These are phyloP conservation scores for Notodonta ziczac DNA, from an alignment of 2,888 invertebrate genomes.

Conservation along the genomic window DNA sequence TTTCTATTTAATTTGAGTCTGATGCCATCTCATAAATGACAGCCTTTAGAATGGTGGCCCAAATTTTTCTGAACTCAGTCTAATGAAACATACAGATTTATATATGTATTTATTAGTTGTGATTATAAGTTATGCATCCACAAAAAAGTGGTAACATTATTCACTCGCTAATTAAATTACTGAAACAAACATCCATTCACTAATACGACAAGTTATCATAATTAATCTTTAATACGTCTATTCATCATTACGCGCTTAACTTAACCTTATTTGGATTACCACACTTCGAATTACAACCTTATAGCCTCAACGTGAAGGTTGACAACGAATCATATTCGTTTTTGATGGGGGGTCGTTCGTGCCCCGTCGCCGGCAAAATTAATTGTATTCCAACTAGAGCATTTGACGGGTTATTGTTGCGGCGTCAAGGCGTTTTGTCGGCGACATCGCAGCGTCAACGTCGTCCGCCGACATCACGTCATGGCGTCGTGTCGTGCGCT, in stretches of 20 bases:
- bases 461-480: slow-evolving; percentile 26
- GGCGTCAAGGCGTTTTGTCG: slow-evolving; percentile 51
- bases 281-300: slow-evolving; percentile 18
- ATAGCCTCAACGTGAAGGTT: slow-evolving; percentile 17
- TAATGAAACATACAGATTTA: too few species aligned
- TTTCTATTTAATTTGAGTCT: too few species aligned
- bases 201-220: slow-evolving; percentile 42
- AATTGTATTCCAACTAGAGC: slow-evolving; percentile 52
- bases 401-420: slow-evolving; percentile 53
- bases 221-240: slow-evolving; percentile 48
- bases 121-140: slow-evolving; percentile 7
- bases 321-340: slow-evolving; percentile 29
- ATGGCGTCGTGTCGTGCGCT: slow-evolving; percentile 14
- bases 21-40: too few species aligned
- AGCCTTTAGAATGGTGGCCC: too few species aligned
- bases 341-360: slow-evolving; percentile 30
- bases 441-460: slow-evolving; percentile 35
- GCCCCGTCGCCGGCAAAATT: slow-evolving; percentile 39
- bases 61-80: too few species aligned
- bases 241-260: slow-evolving; percentile 36
- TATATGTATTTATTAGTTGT: neutral
- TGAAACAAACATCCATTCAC: slow-evolving; percentile 41
- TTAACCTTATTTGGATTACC: slow-evolving; percentile 24
- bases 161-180: slow-evolving; percentile 32
- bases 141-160: slow-evolving; percentile 19